Conservation (phyloP, 2,888 invertebrate species). For the Ophraella communa region DNA sequence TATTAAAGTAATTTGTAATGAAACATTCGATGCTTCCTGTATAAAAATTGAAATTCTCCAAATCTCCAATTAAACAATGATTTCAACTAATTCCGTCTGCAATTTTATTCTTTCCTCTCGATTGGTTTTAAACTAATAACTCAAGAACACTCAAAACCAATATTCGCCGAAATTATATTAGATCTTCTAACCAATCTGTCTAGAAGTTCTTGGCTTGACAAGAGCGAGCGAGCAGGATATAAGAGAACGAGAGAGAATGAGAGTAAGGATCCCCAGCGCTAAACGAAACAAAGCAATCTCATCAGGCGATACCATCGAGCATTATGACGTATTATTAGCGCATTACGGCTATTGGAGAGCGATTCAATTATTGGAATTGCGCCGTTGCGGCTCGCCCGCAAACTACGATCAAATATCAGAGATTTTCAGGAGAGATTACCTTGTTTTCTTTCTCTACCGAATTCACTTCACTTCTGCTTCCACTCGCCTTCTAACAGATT, state of each 20-base stretch:
- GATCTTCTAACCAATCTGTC: constrained; percentile 14
- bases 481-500: constrained; percentile 32
- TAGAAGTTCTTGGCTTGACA: constrained; percentile 15
- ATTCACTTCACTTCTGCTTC: constrained; percentile 25
- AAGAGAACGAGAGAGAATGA: not conserved
- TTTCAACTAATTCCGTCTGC: not conserved
- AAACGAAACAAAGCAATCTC: constrained; percentile 61
- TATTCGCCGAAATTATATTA: constrained; percentile 15
- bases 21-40: not conserved
- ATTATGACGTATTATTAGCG: constrained; percentile 63
- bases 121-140: constrained; percentile 12
- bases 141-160: constrained; percentile 12
- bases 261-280: constrained; percentile 18
- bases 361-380: constrained; percentile 63
- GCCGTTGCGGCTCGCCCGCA: constrained; percentile 58
- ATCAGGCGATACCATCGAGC: constrained; percentile 61
- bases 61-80: not conserved
- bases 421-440: constrained; percentile 46
- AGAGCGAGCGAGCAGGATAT: not conserved
- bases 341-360: constrained; percentile 63
- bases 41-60: not conserved
- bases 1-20: too few species aligned
- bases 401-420: constrained; percentile 56
- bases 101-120: constrained; percentile 6
- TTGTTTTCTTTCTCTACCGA: constrained; percentile 43